Percentiles rank a stretch among this genome's conserved stretches.
Conservation (phyloP, 2,113 vertebrate species). For the Anas platyrhynchos region DNA sequence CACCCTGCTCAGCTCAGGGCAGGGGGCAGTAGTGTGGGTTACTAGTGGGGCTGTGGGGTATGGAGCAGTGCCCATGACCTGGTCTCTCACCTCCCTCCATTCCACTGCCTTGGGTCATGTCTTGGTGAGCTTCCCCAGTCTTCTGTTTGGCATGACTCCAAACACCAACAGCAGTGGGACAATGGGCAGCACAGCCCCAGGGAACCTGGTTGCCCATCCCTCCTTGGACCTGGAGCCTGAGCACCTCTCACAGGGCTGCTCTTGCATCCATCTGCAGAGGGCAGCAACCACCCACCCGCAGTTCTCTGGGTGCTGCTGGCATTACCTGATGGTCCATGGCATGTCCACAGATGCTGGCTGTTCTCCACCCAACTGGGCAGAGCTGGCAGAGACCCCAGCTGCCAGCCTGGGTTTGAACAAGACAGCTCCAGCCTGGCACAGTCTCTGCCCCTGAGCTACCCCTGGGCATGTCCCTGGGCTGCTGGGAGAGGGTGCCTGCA, state of each 20-base stretch:
- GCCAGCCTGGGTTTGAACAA: neutral
- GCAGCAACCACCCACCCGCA: neutral
- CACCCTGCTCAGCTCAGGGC: neutral
- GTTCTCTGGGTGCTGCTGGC: neutral
- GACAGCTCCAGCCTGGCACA: neutral
- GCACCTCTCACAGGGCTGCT: neutral
- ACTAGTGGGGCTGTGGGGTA: accelerated
- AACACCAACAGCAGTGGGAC: accelerated
- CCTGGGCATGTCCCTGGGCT: neutral
- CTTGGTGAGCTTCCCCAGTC: neutral
- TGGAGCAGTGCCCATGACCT: neutral
- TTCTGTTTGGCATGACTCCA: neutral
- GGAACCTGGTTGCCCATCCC: neutral
- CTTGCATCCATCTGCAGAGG: neutral
- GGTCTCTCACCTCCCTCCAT: neutral
- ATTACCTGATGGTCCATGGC: accelerated
- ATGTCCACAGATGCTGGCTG: accelerated
- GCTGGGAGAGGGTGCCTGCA: neutral
- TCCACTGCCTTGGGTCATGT: neutral
- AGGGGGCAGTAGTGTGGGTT: accelerated
- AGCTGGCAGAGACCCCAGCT: neutral
- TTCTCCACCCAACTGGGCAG: neutral
- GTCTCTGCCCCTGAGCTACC: accelerated
- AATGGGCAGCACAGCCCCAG: accelerated
- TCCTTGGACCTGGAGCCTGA: neutral